Evolutionary conservation across 1,140 invertebrate species (phyloP), one percentile per base, ranked within the genome.

Genomic region (Pseudomyrmex pallidus): DNA sequence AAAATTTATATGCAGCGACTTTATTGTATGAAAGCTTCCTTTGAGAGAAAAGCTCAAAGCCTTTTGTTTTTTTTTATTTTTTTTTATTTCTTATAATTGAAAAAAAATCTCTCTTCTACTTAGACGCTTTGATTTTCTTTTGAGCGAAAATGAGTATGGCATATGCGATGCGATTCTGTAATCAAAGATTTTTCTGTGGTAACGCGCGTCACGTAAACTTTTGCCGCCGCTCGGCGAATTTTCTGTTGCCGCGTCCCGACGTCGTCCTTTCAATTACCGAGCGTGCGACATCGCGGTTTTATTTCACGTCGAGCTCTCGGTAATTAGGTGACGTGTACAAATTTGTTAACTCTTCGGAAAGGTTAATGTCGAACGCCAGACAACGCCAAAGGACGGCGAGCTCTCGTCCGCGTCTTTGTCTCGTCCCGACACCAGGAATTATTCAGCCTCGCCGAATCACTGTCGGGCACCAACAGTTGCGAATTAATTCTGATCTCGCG

Each of bases 291-390:
- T 35, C 35, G 35, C 35, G 35, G 73, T 87, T 89, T 87, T 87
- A 89, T 89, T 89, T 82, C 20, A 50, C 61, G 17, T 13, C 61
- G 54, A 48, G 77, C 67, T 48, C 13, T 61, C 74, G 67, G 84
- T 90, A 89, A 91, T 91, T 90, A 91, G 85, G 83, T 87, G 70
- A 68, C 85, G 86, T 87, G 73, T 89, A 91, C 80, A 91, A 89
- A 91, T 91, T 90, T 85, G 85, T 91, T 90, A 90, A 89, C 77
- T 88, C 83, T 90, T 90, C 86, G 74, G 72, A 87, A 35, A 88
- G 80, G 85, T 90, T 90, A 90, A 90, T 90, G 88, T 76, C n/a
- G 72, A 76, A 35, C 35, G 82, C 63, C 54, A 76, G 67, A 72
- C 68, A 63, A 64, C 48, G 50, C 62, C 67, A 74, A 85, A 86